Percentiles rank a stretch among this genome's conserved stretches.
phyloP scores from a whole-genome alignment of 2,888 invertebrate genomes.

The Agonopterix heracliana region DNA sequence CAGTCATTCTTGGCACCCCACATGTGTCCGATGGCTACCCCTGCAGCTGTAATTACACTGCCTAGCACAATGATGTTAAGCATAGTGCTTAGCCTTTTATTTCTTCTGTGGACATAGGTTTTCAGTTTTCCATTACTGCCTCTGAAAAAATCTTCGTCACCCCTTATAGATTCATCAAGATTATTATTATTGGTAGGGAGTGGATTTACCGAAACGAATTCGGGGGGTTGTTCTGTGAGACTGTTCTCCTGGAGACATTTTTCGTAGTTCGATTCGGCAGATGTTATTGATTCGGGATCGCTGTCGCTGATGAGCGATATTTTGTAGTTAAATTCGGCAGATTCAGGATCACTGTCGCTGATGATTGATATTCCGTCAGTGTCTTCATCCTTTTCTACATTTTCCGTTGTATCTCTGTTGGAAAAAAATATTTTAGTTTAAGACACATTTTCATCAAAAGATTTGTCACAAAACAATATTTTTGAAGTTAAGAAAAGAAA shows the following conservation, averaged over 20 bases:
- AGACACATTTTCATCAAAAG: too few species aligned
- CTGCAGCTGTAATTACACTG: slow-evolving; percentile 67
- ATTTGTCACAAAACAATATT: too few species aligned
- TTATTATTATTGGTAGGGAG: slow-evolving; percentile 28
- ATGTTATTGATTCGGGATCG: slow-evolving; percentile 47
- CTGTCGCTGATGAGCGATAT: slow-evolving; percentile 68
- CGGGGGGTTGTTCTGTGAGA: slow-evolving; percentile 28
- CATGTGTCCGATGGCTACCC: slow-evolving; percentile 69
- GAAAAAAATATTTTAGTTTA: slow-evolving; percentile 9
- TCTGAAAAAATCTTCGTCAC: slow-evolving; percentile 47
- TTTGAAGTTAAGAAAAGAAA: too few species aligned
- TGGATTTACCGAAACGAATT: slow-evolving; percentile 27
- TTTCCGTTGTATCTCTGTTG: slow-evolving; percentile 33
- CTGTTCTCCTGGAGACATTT: slow-evolving; percentile 30
- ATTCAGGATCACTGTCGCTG: slow-evolving; percentile 65
- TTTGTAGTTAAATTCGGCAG: slow-evolving; percentile 23
- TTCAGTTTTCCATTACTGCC: slow-evolving; percentile 51
- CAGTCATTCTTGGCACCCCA: slow-evolving; percentile 70
- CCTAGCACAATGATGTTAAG: slow-evolving; percentile 66
- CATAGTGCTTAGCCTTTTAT: slow-evolving; percentile 63
- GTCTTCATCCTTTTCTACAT: slow-evolving; percentile 63
- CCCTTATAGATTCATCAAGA: slow-evolving; percentile 33
- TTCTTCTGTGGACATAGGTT: slow-evolving; percentile 67
- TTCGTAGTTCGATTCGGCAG: slow-evolving; percentile 38
- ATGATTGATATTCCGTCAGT: slow-evolving; percentile 73